A percentile compares a stretch with the other conserved stretches of the same genome.
Evolutionary conservation across 2,113 vertebrate genomes (phyloP).

Genomic region (Tetrao urogallus): DNA sequence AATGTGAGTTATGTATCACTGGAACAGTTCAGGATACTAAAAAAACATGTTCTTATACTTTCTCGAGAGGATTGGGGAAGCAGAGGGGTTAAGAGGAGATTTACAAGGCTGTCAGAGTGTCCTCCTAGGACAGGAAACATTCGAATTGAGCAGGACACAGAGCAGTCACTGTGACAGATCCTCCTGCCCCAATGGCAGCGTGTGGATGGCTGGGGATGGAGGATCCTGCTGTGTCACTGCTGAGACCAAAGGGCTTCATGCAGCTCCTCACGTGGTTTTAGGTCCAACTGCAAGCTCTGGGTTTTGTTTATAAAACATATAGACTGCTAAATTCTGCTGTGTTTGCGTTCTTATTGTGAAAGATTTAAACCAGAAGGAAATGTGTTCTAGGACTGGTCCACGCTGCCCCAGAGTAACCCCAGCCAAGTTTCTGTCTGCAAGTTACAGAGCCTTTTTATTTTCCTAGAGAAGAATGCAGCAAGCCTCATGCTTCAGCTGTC

Average conservation of each 20-base stretch:
- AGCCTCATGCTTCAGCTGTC: not conserved
- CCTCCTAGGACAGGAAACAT: not conserved
- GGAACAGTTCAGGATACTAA: not conserved
- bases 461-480: not conserved
- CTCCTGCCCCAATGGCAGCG: not conserved
- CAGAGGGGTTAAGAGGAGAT: constrained; percentile 2
- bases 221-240: not conserved
- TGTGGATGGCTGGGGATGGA: not conserved
- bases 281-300: not conserved
- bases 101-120: constrained; percentile 9
- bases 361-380: not conserved
- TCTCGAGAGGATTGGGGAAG: not conserved
- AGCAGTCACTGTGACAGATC: not conserved
- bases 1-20: not conserved
- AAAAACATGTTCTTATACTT: not conserved
- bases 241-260: not conserved
- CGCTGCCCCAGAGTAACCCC: not conserved
- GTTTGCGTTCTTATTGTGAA: not conserved
- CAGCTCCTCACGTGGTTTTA: not conserved
- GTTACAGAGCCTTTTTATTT: not conserved
- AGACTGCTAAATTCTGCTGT: not conserved
- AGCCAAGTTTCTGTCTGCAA: not conserved
- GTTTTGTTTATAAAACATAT: not conserved
- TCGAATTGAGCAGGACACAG: not conserved
- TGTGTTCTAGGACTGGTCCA: not conserved